Base-by-base conservation (phyloP, 2,797 vertebrate genomes). In the Urosaurus nigricauda region DNA sequence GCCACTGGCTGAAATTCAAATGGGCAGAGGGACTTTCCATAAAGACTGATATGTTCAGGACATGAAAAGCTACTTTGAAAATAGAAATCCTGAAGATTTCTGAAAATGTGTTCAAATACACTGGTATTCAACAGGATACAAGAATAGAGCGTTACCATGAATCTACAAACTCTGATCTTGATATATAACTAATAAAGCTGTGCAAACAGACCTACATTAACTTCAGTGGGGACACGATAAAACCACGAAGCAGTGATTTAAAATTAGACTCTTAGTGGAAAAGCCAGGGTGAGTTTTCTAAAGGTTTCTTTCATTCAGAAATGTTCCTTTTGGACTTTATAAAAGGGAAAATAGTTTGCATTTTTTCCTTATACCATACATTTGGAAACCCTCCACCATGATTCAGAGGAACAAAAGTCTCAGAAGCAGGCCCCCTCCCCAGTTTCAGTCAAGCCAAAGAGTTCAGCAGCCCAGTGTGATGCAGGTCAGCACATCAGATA, bases 341-440 rank as follows among this genome's bases (percentile, higher is more conserved):
- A 92, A 83, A 89, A 91, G 90, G 88, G 90, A 95, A 95, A 95
- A 94, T 90, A 40, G 24, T 90, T 89, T 75, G 21, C 26, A 9
- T 90, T 84, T 88, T 19, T 43, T 81, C 53, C 21, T 79, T 91
- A 81, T 84, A 87, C 86, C 94, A 94, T 92, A 95, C 92, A 83
- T 94, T 95, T 96, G 94, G 94, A 95, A 95, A 93, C 70, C 89
- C 89, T 94, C 92, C 87, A 51, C 75, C 90, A 65, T 95, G 93
- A 95, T 93, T 95, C 94, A 96, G 85, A 93, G 86, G 78, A 92
- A 89, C 74, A 94, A 87, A 88, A 92, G 84, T 19, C 86, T 89
- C 89, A 63, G 0, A 92, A 93, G 89, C 51, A 65, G 63, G 83
- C 85, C 75, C 90, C 6, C 40, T n/a, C 77, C 90, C 35, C 21